Percentiles rank a stretch among this genome's conserved stretches.
Conservation (phyloP, 2,797 vertebrate genomes). For the Gallinago stenura region DNA sequence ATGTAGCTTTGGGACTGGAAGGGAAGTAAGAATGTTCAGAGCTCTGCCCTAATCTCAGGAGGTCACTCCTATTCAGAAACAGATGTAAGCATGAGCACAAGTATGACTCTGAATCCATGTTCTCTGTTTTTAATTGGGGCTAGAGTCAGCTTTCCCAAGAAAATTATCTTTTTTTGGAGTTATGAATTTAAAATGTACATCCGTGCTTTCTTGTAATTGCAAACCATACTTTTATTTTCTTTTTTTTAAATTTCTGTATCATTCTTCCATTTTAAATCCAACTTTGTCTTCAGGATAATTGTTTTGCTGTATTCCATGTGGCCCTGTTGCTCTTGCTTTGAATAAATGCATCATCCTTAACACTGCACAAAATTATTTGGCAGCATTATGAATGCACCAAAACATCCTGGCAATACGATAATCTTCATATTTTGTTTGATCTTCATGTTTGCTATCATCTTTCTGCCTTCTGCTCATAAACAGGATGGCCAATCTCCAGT, state of each 20-base stretch:
- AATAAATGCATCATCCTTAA: background rate
- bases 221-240: background rate
- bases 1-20: background rate
- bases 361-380: background rate
- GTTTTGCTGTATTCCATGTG: background rate
- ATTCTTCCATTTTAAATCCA: background rate
- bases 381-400: background rate
- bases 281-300: background rate
- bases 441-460: background rate
- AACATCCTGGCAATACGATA: background rate
- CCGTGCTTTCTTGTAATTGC: background rate
- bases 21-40: background rate
- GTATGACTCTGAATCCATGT: background rate
- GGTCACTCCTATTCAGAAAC: background rate
- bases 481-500: background rate
- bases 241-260: background rate
- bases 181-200: background rate
- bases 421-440: background rate
- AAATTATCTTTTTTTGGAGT: background rate
- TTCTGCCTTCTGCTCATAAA: background rate
- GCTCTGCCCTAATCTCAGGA: background rate
- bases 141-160: background rate
- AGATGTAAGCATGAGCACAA: background rate
- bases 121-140: background rate
- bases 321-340: background rate